These are phyloP conservation scores for Heterodera filipjevi DNA, from an alignment of 2,888 invertebrate species.

Conservation along the genomic window DNA sequence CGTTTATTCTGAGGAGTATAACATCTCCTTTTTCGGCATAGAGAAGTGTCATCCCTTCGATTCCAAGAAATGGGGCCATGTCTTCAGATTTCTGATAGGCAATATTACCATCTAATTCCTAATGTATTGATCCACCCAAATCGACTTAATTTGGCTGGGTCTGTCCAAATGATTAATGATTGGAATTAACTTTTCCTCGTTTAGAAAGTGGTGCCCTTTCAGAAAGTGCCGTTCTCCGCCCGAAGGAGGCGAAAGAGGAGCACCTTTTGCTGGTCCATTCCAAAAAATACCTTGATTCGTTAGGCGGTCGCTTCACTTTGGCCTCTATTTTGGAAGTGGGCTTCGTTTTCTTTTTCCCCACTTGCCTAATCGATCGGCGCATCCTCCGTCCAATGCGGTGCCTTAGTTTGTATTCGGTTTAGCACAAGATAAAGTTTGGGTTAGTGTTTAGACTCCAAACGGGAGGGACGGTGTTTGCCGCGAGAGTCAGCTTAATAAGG, in stretches of 20 bases:
- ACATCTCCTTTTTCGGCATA: slow-evolving; percentile 80
- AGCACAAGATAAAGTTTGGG: not conserved
- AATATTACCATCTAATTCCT: not conserved
- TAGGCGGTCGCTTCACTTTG: slow-evolving; percentile 69
- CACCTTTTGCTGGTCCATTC: slow-evolving; percentile 81
- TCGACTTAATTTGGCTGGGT: not conserved
- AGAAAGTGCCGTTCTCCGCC: slow-evolving; percentile 74
- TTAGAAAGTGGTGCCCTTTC: slow-evolving; percentile 70
- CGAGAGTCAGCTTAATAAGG: slow-evolving; percentile 79
- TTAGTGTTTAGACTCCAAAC: slow-evolving; percentile 70
- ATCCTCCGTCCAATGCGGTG: slow-evolving; percentile 74
- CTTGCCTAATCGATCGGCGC: slow-evolving; percentile 76
- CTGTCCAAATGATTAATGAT: not conserved
- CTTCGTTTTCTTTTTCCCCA: slow-evolving; percentile 77
- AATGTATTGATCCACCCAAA: not conserved
- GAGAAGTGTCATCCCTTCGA: slow-evolving; percentile 87
- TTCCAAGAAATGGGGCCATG: slow-evolving; percentile 82
- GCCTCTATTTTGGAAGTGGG: slow-evolving; percentile 70
- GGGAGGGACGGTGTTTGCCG: slow-evolving; percentile 79
- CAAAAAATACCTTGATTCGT: slow-evolving; percentile 76
- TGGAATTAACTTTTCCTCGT: not conserved
- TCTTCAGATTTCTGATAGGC: slow-evolving; percentile 70
- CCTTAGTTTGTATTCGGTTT: slow-evolving; percentile 47
- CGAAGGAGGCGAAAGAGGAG: slow-evolving; percentile 75
- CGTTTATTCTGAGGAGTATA: slow-evolving; percentile 79